These are phyloP conservation scores for Ooceraea biroi DNA, from an alignment of 1,140 invertebrate species.

Conservation along the genomic window DNA sequence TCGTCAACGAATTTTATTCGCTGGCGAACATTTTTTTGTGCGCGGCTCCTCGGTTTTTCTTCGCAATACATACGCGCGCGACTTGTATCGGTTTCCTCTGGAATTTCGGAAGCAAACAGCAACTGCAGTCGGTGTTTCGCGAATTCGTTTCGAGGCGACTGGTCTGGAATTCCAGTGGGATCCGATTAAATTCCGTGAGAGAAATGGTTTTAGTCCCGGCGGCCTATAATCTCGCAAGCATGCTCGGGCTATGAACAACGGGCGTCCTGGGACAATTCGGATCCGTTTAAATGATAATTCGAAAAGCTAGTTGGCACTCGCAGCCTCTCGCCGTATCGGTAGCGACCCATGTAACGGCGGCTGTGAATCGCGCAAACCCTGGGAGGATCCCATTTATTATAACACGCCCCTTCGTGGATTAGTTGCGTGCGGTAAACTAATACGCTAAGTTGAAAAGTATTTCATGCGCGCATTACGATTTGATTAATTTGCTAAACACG, in stretches of 20 bases:
- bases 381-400: background rate
- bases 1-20: slow-evolving; percentile 18
- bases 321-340: slow-evolving; percentile 51
- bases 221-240: slow-evolving; percentile 79
- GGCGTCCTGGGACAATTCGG: slow-evolving; percentile 75
- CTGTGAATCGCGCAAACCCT: background rate
- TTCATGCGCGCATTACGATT: background rate
- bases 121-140: slow-evolving; percentile 72
- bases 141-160: slow-evolving; percentile 36
- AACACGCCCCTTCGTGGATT: slow-evolving; percentile 15
- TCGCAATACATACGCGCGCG: background rate
- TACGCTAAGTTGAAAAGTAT: slow-evolving; percentile 2
- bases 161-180: slow-evolving; percentile 46
- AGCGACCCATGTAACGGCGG: slow-evolving; percentile 5
- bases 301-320: slow-evolving; percentile 70
- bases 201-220: slow-evolving; percentile 55
- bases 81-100: slow-evolving; percentile 57
- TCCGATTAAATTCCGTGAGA: slow-evolving; percentile 64
- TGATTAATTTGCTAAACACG: background rate
- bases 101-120: slow-evolving; percentile 70
- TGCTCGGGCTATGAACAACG: slow-evolving; percentile 69
- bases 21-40: background rate
- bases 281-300: slow-evolving; percentile 83
- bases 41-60: background rate
- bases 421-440: slow-evolving; percentile 7